Conservation (phyloP, 2,113 vertebrate genomes). For the Nansenia antarctica region DNA sequence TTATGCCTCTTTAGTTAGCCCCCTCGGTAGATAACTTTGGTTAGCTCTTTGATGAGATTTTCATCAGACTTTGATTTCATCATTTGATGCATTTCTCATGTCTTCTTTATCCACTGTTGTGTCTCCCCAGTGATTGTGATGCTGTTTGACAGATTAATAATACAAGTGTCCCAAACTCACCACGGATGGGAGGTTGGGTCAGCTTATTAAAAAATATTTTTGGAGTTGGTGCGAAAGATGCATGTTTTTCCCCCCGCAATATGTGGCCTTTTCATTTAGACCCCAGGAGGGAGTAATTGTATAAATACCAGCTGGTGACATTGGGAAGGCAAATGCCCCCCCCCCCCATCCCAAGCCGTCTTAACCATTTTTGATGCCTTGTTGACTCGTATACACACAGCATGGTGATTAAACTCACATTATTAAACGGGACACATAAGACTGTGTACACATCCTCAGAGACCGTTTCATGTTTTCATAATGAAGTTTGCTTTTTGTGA, state of each 20-base stretch:
- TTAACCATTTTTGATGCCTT: constrained; percentile 14
- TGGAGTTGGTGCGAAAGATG: constrained; percentile 37
- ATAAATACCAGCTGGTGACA: constrained; percentile 39
- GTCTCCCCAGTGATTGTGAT: not conserved
- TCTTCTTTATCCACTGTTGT: not conserved
- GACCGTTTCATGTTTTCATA: not conserved
- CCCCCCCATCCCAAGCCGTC: constrained; percentile 16
- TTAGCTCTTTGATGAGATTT: not conserved
- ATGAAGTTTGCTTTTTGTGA: not conserved
- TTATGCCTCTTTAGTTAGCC: not conserved
- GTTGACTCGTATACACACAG: constrained; percentile 33
- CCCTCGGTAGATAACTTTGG: not conserved
- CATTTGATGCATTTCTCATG: not conserved
- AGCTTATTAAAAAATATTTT: constrained; percentile 47
- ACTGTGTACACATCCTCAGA: not conserved
- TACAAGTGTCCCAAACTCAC: not conserved
- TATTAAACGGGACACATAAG: constrained; percentile 8
- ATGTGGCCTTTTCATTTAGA: constrained; percentile 26
- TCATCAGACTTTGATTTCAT: no score
- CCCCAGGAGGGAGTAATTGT: constrained; percentile 24
- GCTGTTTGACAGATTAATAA: constrained; percentile 1
- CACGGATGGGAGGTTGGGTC: constrained; percentile 20
- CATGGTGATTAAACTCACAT: constrained; percentile 4
- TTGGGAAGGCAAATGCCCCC: constrained; percentile 33
- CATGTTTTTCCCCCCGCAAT: constrained; percentile 28